Conservation (phyloP, 2,888 invertebrate species). For the Axea sp. region DNA sequence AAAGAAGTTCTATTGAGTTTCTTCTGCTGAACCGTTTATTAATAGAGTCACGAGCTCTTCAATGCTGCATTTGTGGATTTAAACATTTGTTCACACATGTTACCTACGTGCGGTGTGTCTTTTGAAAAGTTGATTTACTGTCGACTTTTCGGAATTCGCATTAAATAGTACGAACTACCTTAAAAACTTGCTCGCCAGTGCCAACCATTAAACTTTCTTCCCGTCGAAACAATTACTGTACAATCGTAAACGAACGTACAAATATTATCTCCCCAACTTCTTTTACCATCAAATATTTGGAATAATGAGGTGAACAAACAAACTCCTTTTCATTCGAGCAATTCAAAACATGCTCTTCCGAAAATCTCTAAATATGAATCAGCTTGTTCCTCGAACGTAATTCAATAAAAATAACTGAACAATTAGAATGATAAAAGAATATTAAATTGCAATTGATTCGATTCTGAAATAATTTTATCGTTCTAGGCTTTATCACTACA, state of each 20-base stretch:
- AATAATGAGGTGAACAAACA: slow-evolving; percentile 1
- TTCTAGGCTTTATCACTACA: slow-evolving; percentile 9
- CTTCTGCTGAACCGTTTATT: slow-evolving; percentile 67
- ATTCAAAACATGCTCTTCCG: slow-evolving; percentile 1
- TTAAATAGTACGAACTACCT: slow-evolving; percentile 52
- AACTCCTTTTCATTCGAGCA: background rate
- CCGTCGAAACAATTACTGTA: slow-evolving; percentile 47
- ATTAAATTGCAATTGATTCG: slow-evolving; percentile 15
- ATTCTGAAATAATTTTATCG: slow-evolving; percentile 17
- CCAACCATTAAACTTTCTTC: slow-evolving; percentile 40
- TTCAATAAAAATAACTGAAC: slow-evolving; percentile 12
- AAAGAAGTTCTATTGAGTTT: slow-evolving; percentile 67
- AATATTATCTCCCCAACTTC: slow-evolving; percentile 22
- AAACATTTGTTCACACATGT: slow-evolving; percentile 72
- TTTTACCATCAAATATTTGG: slow-evolving; percentile 13
- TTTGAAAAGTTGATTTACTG: slow-evolving; percentile 69
- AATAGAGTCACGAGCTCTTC: slow-evolving; percentile 66
- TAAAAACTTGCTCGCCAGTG: slow-evolving; percentile 44
- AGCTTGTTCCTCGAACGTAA: background rate
- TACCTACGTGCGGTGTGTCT: slow-evolving; percentile 62
- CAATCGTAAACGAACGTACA: slow-evolving; percentile 40
- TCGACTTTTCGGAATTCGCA: slow-evolving; percentile 67
- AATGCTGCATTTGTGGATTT: slow-evolving; percentile 62
- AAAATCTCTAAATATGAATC: slow-evolving; percentile 14
- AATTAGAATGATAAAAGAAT: slow-evolving; percentile 6